These are phyloP conservation scores for Polypedilum vanderplanki DNA, from an alignment of 1,140 invertebrate genomes.

Conservation along the genomic window DNA sequence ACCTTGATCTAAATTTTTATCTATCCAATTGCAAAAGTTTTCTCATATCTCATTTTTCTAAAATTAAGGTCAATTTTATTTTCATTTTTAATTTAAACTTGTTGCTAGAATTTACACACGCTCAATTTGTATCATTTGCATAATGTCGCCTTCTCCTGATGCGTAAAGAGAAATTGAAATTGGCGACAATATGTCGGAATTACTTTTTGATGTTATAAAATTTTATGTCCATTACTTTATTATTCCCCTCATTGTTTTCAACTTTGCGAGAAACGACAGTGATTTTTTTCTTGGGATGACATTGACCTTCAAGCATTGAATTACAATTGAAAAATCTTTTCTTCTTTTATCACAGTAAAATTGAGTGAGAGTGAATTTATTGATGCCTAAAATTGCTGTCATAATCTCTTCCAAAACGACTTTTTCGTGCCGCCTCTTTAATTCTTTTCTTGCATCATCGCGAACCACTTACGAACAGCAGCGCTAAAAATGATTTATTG, in stretches of 20 bases:
- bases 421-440: conserved; percentile 1
- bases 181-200: conserved; percentile 3
- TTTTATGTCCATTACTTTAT: conserved; percentile 19
- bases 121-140: not conserved
- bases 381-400: not conserved
- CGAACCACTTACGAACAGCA: not conserved
- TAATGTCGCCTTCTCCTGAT: not conserved
- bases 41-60: too few relatives aligned
- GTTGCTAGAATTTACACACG: not conserved
- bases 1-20: too few relatives aligned
- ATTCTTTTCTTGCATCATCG: not conserved
- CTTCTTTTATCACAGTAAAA: not conserved
- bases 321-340: not conserved
- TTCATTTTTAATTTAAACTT: not conserved
- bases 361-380: not conserved
- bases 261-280: not conserved
- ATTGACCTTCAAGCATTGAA: conserved; percentile 9
- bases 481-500: not conserved
- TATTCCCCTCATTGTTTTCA: not conserved
- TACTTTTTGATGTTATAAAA: not conserved
- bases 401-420: not conserved
- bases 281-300: not conserved
- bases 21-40: too few relatives aligned
- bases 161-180: conserved; percentile 6
- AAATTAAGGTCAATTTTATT: not conserved